Percentiles rank a stretch among this genome's conserved stretches.
Evolutionary conservation across 2,113 vertebrate genomes (phyloP).

Genomic region (Mus spicilegus): DNA sequence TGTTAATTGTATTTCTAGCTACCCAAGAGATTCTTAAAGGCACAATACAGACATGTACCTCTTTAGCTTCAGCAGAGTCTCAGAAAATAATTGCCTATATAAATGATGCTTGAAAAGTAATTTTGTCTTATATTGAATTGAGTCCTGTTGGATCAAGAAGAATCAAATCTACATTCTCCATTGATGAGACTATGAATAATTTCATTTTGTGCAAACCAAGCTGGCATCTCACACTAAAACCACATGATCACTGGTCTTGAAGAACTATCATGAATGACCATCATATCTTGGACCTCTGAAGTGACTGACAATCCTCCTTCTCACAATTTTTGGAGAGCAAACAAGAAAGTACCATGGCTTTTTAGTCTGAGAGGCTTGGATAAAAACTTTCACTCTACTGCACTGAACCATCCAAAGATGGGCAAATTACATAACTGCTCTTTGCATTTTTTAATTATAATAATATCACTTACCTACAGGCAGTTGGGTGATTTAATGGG

Average conservation of each 20-base stretch:
- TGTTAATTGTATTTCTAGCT: background rate
- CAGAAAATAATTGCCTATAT: background rate
- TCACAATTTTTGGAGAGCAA: background rate
- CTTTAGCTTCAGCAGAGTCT: background rate
- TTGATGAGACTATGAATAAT: slow-evolving; percentile 2
- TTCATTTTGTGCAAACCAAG: background rate
- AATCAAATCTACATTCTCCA: background rate
- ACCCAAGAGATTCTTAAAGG: background rate
- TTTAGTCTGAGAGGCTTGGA: background rate
- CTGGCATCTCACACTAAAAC: background rate
- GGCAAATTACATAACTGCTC: background rate
- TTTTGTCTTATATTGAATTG: slow-evolving; percentile 35
- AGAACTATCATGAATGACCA: background rate
- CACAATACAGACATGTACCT: background rate
- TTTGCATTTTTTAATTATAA: background rate
- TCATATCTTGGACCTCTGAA: background rate
- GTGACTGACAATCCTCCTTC: background rate
- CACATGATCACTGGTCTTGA: background rate
- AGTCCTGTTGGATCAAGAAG: background rate
- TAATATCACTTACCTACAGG: background rate
- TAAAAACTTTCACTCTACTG: background rate
- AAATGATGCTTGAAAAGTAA: slow-evolving; percentile 8
- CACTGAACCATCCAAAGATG: background rate
- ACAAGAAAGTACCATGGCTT: background rate
- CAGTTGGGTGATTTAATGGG: background rate